Evolutionary conservation across 2,888 invertebrate species (phyloP), one percentile per base, ranked within the genome.

Genomic region (Acrobasis repandana): DNA sequence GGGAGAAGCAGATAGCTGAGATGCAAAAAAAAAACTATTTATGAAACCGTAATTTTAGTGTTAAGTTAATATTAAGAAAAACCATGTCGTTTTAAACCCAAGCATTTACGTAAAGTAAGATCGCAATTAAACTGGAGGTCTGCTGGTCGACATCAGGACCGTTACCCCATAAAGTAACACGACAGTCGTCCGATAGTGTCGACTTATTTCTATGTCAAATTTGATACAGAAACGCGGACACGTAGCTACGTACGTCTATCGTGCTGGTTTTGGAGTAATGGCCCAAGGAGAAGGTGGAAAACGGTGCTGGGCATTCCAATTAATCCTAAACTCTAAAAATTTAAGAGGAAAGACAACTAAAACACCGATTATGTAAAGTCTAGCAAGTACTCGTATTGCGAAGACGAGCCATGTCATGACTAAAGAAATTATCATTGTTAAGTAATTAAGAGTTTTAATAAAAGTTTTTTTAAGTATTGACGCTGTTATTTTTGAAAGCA

Each of bases 11-110:
- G 77, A 74, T 6, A 76, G 79, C 71, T 61, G 72, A 77, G 67
- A 77, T 76, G 76, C 75, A 76, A 80, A 80, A 70, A 79, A 76
- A 80, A 80, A 70, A 79, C 76, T 80, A 81, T 68, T 74, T 88
- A 89, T 79, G 88, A 83, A 90, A 88, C 88, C 90, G 90, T 91
- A 89, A 90, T 83, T 77, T 81, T 90, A 90, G 81, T 83, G 65
- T 63, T 89, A 89, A 88, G 83, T 80, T 83, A 80, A 69, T 73
- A 52, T 63, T 84, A 86, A 78, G 80, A 78, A 82, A 81, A 80
- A 74, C 75, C 79, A 77, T 82, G 76, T 72, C 63, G 66, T 81
- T 73, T 76, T 72, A 82, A 76, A 85, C 77, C 82, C 81, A 85
- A 88, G 90, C 90, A 90, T 90, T 90, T 90, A 89, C 76, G 70